Evolutionary conservation across 2,888 invertebrate species (phyloP).

Genomic region (Lutraria lutraria): DNA sequence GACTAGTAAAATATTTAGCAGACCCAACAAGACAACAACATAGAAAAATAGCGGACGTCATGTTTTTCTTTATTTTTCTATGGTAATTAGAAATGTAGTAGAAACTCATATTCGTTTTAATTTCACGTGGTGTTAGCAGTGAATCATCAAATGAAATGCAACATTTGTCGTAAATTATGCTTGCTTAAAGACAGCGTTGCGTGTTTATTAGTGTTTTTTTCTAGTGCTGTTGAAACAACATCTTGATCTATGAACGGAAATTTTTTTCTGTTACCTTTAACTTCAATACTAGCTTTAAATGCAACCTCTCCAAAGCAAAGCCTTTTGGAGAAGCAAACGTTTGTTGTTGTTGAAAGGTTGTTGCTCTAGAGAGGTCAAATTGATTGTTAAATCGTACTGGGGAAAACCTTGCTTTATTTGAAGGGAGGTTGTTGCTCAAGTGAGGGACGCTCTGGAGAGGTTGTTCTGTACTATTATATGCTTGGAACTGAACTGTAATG

Average conservation of each 20-base stretch:
- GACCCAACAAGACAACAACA: neutral
- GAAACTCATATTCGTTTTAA: conserved; percentile 1
- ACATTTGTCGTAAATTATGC: neutral
- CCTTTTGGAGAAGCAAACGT: no score
- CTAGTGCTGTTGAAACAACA: neutral
- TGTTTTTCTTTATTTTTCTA: neutral
- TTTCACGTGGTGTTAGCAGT: neutral
- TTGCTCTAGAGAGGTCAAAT: no score
- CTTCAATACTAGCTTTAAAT: no score
- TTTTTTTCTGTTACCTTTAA: neutral
- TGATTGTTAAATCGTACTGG: no score
- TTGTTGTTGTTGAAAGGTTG: no score
- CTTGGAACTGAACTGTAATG: no score
- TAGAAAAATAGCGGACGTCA: neutral
- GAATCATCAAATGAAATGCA: neutral
- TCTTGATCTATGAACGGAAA: neutral
- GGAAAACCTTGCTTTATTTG: no score
- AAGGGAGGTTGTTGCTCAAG: no score
- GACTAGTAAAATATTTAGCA: no score
- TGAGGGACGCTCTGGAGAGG: no score
- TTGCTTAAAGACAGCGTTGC: neutral
- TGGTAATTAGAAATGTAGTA: neutral
- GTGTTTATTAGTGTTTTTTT: neutral
- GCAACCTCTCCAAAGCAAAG: no score
- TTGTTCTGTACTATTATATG: no score